Percentiles rank a stretch among this genome's conserved stretches.
Conservation (phyloP, 2,797 vertebrate species). For the Phylloscopus collybita region DNA sequence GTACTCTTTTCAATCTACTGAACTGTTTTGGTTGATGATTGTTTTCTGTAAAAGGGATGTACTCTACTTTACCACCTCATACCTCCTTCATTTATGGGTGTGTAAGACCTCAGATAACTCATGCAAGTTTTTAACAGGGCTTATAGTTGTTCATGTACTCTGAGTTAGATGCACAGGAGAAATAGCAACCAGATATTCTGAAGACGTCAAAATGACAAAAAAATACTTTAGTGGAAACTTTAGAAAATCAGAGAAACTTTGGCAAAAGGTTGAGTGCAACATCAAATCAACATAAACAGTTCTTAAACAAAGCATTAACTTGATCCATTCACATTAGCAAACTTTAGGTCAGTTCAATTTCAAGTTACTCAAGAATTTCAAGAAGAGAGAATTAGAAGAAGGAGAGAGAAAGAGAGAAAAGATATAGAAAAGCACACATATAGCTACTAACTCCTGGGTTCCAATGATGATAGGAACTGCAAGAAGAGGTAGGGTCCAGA, state of each 20-base stretch:
- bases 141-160: background rate
- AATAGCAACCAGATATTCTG: background rate
- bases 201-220: background rate
- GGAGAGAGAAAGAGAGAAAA: background rate
- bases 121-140: accelerated
- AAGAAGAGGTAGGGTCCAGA: background rate
- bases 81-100: background rate
- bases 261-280: background rate
- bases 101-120: background rate
- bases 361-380: background rate
- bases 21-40: background rate
- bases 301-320: background rate
- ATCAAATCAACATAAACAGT: background rate
- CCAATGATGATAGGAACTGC: background rate
- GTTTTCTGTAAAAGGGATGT: background rate
- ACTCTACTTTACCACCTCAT: background rate
- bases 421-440: background rate
- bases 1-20: background rate
- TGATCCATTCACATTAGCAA: background rate
- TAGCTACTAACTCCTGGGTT: background rate
- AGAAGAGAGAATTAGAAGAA: background rate
- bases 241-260: background rate
- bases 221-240: background rate
- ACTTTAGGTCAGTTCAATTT: background rate
- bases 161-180: background rate